Evolutionary conservation across 2,888 invertebrate genomes (phyloP), one percentile per base, ranked within the genome.

Genomic region (Augiades crinisus): DNA sequence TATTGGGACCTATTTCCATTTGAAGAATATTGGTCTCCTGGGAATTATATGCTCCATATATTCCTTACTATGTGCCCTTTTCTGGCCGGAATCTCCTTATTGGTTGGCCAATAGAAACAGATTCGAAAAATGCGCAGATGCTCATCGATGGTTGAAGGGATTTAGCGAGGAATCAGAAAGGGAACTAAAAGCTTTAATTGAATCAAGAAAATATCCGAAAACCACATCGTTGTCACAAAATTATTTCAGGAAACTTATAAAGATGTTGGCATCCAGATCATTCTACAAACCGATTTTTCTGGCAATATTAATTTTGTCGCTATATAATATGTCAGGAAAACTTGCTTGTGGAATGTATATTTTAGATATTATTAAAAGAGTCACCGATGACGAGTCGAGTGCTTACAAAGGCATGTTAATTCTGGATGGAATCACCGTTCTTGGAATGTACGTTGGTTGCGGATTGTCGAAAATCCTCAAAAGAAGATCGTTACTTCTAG

Each of bases 361-460:
- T 14, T 55, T 65, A 21, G 62, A 62, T 33, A 58, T 65, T 5
- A 43, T 63, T 4, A 60, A 59, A 24, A 54, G 53, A 19, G 60
- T 65, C 4, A 60, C 58, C 0, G 40, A 19, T 5, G 55, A 38
- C 5, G 61, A 63, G 37, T 40, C 50, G 0, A 47, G 54, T 2
- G 63, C 63, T 5, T 65, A 62, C 31, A 38, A 36, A 1, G 58
- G 57, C n/a, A 65, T 65, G 63, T 43, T 65, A 14, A 43, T 60
- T n/a, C 44, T 65, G 12, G 65, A 65, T 17, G 59, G 67, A 8
- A 41, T 63, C 0, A 62, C 65, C 10, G 58, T 68, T 1, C 5
- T 63, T 0, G 64, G 71, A 37, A 75, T 75, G 73, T 80, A 79
- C 60, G 21, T 72, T 10, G 81, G 81, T 8, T 75, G 80, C 62